Evolutionary conservation across 2,113 vertebrate genomes (phyloP), one percentile per base, ranked within the genome.

Genomic region (Hippocampus guttulatus): DNA sequence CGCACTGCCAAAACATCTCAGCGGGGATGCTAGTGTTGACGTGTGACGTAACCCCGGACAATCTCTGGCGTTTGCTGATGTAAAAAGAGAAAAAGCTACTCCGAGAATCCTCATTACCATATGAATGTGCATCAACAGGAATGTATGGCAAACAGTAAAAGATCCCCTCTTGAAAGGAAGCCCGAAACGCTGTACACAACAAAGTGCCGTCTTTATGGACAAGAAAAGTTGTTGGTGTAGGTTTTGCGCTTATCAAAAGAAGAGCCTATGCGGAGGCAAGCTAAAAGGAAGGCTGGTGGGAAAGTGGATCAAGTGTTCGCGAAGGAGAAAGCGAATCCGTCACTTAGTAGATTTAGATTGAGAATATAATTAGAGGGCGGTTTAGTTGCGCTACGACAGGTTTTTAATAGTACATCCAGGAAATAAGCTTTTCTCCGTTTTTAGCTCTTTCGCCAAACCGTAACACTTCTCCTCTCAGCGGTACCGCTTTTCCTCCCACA

Each of bases 131-230:
- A 73, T 85, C 87, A 86, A 70, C 76, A 69, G 83, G 82, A 81
- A 88, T 84, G 87, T 80, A 84, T 87, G 84, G 87, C 76, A 88
- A 76, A 79, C 71, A 30, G 76, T 81, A 73, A 83, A 78, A 81
- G 78, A 79, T 85, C 86, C 84, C 68, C 66, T 78, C 33, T 70
- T 64, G 74, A 69, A 75, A 58, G 30, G 33, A 38, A 57, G 45
- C 45, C 16, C 0, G 1, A 69, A 73, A 74, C 78, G 77, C 58
- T 79, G 82, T 75, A 71, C 69, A 85, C 76, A 81, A 82, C 85
- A 85, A 83, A 84, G 83, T 86, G 82, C 64, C 73, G 81, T 88
- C 73, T 86, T 83, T 71, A 52, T 10, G 62, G 58, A 79, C 71
- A 71, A 73, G 82, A 75, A 71, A 81, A 81, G 60, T 72, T 78